Base-by-base conservation (phyloP, 2,888 invertebrate genomes). In the Phortica magna region DNA sequence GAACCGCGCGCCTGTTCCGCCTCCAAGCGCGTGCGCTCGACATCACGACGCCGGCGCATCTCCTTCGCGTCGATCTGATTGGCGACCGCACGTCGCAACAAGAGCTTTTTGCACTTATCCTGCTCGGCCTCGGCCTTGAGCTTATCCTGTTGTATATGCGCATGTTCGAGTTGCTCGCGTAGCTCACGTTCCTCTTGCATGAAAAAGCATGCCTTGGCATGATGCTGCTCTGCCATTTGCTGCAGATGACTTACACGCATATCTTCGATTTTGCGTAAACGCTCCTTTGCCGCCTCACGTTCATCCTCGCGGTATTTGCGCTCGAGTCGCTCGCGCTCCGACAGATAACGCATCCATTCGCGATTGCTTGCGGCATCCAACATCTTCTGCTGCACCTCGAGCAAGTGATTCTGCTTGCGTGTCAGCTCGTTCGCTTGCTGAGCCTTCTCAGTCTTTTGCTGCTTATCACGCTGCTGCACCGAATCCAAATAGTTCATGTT, bases 221-320 rank as follows among this genome's bases (percentile, higher is more conserved):
- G 75, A 12, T 76, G 80, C 3, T 80, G 70, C 2, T 82, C 73
- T 0, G 80, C 77, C 78, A 80, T 76, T 6, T 87, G 85, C 55
- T 82, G 78, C 6, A 70, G 70, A 48, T 84, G 83, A 55, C 75
- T 79, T 2, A 70, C 72, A 2, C 82, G 87, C 39, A 85, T 78
- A 0, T 85, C 88, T 1, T 61, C 77, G 1, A 79, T 73, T 31
- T 77, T 73, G 1, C 76, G 79, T 0, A 76, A 73, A 0, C 78
- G 76, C 0, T 78, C 76, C 48, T 87, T 83, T 0, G 81, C 85
- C 0, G 83, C 75, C 10, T 70, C 43, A 0, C 84, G 80, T 73
- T 85, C 88, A 39, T 87, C 78, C 5, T 80, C 31, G n/a, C 85
- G 82, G 64, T 85, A 85, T 4, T 80, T 82, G n/a, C 87, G 83